These are phyloP conservation scores for Leuciscus idus DNA, from an alignment of 2,113 vertebrate species.

Conservation along the genomic window DNA sequence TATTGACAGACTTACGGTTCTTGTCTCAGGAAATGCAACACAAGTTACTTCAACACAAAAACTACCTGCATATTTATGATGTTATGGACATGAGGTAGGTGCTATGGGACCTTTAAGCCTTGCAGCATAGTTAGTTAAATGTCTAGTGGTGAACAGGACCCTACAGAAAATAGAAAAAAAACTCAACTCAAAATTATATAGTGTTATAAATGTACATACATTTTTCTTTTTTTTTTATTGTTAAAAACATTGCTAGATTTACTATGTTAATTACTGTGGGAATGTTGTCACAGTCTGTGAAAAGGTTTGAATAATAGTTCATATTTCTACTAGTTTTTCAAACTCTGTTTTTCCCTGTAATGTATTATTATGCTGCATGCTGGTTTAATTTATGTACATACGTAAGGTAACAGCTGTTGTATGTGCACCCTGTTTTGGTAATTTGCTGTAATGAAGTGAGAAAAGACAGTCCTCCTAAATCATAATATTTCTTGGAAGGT, in stretches of 20 bases:
- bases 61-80: slow-evolving; percentile 91
- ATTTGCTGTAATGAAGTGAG: background rate
- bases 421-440: background rate
- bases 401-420: background rate
- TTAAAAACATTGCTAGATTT: background rate
- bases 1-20: slow-evolving; percentile 96
- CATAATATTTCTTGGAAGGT: slow-evolving; percentile 72
- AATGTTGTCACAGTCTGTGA: background rate
- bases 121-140: background rate
- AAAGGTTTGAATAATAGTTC: background rate
- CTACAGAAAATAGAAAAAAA: no score
- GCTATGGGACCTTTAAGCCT: background rate
- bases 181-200: background rate
- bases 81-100: slow-evolving; percentile 94
- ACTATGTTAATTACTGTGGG: background rate
- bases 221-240: background rate
- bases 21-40: slow-evolving; percentile 94
- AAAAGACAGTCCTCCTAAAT: background rate
- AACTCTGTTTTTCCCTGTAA: background rate
- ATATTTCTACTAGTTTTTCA: background rate
- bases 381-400: background rate
- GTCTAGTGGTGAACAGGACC: background rate
- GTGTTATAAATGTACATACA: background rate
- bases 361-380: background rate
- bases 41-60: slow-evolving; percentile 90